Evolutionary conservation across 2,113 vertebrate species (phyloP), one percentile per base, ranked within the genome.

Genomic region (Brachyhypopomus occidentalis): DNA sequence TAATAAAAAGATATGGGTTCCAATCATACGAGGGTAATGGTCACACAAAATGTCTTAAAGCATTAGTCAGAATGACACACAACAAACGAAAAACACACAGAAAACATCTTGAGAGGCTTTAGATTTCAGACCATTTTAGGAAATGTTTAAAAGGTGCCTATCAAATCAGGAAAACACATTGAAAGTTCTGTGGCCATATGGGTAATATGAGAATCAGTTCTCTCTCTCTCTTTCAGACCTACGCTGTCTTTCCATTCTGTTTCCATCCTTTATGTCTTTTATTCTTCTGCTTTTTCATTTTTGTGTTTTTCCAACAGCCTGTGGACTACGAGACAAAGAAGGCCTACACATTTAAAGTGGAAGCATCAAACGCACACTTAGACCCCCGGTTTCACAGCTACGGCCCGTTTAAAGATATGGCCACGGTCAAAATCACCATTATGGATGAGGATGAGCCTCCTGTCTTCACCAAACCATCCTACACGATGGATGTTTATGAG

Each of bases 311-410:
- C 85, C 14, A 0, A 97, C 0, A 99, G 98, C 94, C 95, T 0
- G 81, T 99, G 88, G 98, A 99, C 87, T 99, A 96, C 69, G 98
- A 99, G 92, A 96, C 93, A 0, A 99, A 98, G 92, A 98, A 98
- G 82, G 95, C 96, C 0, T 99, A 99, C 59, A 98, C 97, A 66
- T 99, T 99, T 77, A 99, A 98, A 91, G 98, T 99, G 0, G 97
- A 99, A 76, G 98, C 98, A 25, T 94, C 97, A 76, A 99, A 99
- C 69, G 89, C 94, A 4, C 95, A 98, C 84, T 91, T 97, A 62
- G 98, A 99, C 86, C 94, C 96, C 34, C 94, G 96, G 0, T 99
- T 98, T 84, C 96, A 97, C 83, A 95, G 92, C 0, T 94, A 94
- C 11, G 97, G 98, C 38, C 97, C 97, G 2, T 99, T 98, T 89